Evolutionary conservation across 2,888 invertebrate genomes (phyloP), one percentile per base, ranked within the genome.

Genomic region (Psylliodes chrysocephalus): DNA sequence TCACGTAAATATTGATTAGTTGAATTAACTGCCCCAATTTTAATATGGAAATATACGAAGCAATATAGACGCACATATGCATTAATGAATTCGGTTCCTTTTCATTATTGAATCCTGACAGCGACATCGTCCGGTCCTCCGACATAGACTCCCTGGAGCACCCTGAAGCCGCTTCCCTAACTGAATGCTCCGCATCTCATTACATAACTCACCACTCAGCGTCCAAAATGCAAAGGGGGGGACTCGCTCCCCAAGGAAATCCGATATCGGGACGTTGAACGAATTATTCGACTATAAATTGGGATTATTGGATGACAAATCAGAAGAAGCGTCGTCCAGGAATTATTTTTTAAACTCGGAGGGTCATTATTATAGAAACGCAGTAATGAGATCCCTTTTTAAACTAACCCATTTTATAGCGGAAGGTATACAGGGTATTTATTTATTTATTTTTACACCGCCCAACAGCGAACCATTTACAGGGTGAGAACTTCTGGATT

Each of bases 181-280:
- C 38, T 38, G 6, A 38, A 15, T 15, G 38, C 25, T 17, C 28
- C 14, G 47, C 47, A 47, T 47, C 47, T 47, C 47, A 47, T 47
- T 47, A 47, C 47, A 47, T 47, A 47, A 47, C 47, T 47, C 47
- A 28, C 47, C 47, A 47, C 47, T 47, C 47, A 12, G 8, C 47
- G n/a, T 47, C 47, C 47, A 47, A 47, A 47, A 47, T 28, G 19
- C 47, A 25, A 47, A 7, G n/a, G 25, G 10, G 1, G 71, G 68
- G 67, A 66, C 72, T 65, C 60, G 63, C 63, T 77, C 78, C 77
- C 78, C 15, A 44, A 76, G 77, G 78, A 78, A 78, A 78, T 78
- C 73, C 74, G 74, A 74, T 74, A 73, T 67, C 72, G 71, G 71
- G 68, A 73, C 47, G 28, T 12, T 70, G 73, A 72, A 69, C 73